These are phyloP conservation scores for Linurgus olivaceus DNA, from an alignment of 2,797 vertebrate genomes.

Conservation along the genomic window DNA sequence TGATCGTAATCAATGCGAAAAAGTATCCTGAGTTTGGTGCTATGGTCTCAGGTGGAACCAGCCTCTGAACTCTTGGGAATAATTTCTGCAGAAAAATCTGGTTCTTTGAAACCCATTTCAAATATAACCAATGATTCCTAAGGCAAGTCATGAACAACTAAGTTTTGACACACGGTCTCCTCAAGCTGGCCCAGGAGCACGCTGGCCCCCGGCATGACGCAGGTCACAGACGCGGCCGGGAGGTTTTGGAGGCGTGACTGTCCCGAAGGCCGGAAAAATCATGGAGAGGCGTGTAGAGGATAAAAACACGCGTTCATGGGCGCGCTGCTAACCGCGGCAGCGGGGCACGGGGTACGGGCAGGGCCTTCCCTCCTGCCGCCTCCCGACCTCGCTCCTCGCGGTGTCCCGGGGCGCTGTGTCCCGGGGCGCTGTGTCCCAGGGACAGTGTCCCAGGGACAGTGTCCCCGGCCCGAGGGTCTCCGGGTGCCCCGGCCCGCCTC, in stretches of 20 bases:
- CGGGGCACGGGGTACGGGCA: neutral
- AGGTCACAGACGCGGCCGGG: neutral
- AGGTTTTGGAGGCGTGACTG: neutral
- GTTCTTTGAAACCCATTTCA: neutral
- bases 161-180: neutral
- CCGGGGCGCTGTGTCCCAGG: no score
- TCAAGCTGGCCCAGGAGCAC: neutral
- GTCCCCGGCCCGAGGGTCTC: neutral
- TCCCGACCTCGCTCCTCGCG: neutral
- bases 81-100: neutral
- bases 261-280: neutral
- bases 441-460: no score
- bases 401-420: no score
- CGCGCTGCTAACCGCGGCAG: neutral
- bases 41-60: neutral
- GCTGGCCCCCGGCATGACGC: neutral
- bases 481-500: neutral
- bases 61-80: neutral
- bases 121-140: no score
- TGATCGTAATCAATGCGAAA: accelerated
- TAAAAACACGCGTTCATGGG: neutral
- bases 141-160: neutral
- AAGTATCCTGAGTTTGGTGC: neutral
- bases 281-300: neutral
- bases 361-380: neutral